phyloP scores from a whole-genome alignment of 2,888 invertebrate genomes.

The Zygaena filipendulae region DNA sequence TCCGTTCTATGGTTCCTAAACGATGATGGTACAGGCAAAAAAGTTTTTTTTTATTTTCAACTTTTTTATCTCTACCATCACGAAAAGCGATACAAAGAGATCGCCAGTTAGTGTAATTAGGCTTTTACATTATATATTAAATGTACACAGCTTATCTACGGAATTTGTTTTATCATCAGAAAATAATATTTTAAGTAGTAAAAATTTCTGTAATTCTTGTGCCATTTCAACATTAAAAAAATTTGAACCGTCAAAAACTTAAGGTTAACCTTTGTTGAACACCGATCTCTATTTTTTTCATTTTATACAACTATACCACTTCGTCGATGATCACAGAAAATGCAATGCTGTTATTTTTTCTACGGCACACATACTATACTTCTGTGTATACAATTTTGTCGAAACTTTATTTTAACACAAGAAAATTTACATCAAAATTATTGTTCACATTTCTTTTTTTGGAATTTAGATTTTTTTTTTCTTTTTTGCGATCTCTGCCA shows the following conservation, averaged over 20 bases:
- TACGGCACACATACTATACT: constrained; percentile 20
- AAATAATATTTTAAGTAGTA: constrained; percentile 62
- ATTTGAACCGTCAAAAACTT: constrained; percentile 49
- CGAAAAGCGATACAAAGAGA: too few relatives aligned
- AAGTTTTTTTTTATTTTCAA: constrained; percentile 18
- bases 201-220: constrained; percentile 37
- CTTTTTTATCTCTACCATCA: too few relatives aligned
- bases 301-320: constrained; percentile 55
- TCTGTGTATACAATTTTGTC: constrained; percentile 25
- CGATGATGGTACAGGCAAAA: constrained; percentile 25
- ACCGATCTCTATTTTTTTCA: constrained; percentile 36
- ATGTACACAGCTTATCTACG: constrained; percentile 64
- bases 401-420: too few relatives aligned
- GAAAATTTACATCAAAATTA: too few relatives aligned
- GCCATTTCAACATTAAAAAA: constrained; percentile 51
- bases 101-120: constrained; percentile 40
- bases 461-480: too few relatives aligned
- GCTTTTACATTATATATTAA: constrained; percentile 43
- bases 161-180: constrained; percentile 53
- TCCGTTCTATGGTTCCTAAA: constrained; percentile 61
- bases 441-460: too few relatives aligned
- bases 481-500: too few relatives aligned
- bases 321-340: constrained; percentile 63
- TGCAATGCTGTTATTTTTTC: constrained; percentile 29
- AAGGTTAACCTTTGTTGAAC: constrained; percentile 54